Evolutionary conservation across 2,113 vertebrate genomes (phyloP).

Genomic region (Thymallus thymallus): DNA sequence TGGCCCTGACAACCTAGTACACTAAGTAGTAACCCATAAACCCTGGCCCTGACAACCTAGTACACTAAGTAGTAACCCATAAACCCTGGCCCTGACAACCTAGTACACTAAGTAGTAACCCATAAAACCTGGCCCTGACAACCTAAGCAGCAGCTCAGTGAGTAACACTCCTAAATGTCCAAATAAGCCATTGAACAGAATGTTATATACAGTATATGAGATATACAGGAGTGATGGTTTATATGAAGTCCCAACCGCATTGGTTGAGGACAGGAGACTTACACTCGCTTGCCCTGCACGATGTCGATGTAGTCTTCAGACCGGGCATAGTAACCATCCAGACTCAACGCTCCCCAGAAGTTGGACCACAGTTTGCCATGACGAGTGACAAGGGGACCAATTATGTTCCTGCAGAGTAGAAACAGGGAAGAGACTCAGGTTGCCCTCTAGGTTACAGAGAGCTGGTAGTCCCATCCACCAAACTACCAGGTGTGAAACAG

Average conservation of each 20-base stretch:
- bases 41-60: no score
- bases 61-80: no score
- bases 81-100: no score
- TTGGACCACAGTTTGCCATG: constrained; percentile 97
- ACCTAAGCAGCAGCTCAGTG: background rate
- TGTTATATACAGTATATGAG: background rate
- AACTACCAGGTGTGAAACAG: no score
- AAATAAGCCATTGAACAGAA: background rate
- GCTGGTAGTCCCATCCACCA: no score
- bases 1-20: no score
- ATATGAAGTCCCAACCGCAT: background rate
- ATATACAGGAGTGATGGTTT: background rate
- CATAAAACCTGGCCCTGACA: no score
- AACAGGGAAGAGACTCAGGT: no score
- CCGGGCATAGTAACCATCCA: constrained; percentile 95
- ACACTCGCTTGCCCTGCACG: constrained; percentile 93
- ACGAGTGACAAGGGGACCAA: constrained; percentile 90
- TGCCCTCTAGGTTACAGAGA: no score
- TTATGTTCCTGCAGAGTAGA: constrained; percentile 82
- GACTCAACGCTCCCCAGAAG: constrained; percentile 95
- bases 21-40: no score
- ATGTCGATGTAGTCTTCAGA: constrained; percentile 98
- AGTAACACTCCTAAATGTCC: background rate
- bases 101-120: no score
- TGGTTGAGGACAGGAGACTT: constrained; percentile 65